Evolutionary conservation across 1,140 invertebrate genomes (phyloP).

Genomic region (Papilio aristodemus): DNA sequence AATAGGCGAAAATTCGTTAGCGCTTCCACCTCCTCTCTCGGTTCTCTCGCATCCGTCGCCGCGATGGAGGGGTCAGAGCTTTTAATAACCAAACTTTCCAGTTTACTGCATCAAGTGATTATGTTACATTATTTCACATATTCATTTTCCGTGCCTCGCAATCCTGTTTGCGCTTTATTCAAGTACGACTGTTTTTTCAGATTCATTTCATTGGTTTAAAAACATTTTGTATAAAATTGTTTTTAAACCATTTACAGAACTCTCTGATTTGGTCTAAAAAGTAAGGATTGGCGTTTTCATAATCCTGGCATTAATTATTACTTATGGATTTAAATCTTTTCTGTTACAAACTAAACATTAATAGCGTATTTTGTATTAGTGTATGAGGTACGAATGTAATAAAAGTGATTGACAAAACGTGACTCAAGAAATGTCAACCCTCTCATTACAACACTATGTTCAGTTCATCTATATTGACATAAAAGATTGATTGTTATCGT

Average conservation of each 20-base stretch:
- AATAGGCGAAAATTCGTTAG: constrained; percentile 61
- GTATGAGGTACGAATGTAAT: no score
- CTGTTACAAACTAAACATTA: no score
- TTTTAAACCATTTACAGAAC: no score
- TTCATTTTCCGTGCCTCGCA: constrained; percentile 22
- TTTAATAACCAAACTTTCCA: constrained; percentile 47
- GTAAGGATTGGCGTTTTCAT: no score
- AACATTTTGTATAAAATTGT: no score
- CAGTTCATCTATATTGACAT: background rate
- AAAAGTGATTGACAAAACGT: background rate
- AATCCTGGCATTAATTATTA: no score
- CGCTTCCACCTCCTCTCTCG: constrained; percentile 43
- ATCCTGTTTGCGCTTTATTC: background rate
- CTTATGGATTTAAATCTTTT: no score
- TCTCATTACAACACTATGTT: background rate
- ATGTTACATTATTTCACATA: background rate
- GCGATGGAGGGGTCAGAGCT: constrained; percentile 46
- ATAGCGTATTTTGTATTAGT: no score
- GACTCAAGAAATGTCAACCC: constrained; percentile 8
- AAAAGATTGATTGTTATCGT: background rate
- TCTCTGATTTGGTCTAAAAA: no score
- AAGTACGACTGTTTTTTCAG: background rate
- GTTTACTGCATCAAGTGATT: constrained; percentile 39
- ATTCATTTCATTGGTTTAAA: no score
- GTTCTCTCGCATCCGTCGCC: constrained; percentile 32